Percentiles rank a stretch among this genome's conserved stretches.
phyloP scores from a whole-genome alignment of 1,140 invertebrate species.

The Camponotus vicinus region DNA sequence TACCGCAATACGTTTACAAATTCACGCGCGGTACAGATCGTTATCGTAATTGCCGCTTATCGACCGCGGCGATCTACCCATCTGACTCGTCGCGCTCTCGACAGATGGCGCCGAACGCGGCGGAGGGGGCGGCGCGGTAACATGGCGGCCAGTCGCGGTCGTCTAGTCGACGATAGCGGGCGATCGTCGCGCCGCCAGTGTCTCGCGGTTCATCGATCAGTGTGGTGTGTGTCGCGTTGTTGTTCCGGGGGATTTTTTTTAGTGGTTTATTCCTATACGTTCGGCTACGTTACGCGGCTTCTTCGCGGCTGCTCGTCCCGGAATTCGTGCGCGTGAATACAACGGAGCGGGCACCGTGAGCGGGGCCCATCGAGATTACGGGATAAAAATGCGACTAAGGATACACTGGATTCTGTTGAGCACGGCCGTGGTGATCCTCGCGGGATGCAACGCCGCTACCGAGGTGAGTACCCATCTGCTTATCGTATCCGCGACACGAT shows the following conservation, averaged over 20 bases:
- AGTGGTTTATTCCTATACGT: conserved; percentile 72
- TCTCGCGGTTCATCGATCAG: conserved; percentile 82
- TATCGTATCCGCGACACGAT: conserved; percentile 2
- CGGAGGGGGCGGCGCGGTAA: conserved; percentile 8
- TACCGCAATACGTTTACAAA: too few species aligned
- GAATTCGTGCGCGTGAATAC: conserved; percentile 59
- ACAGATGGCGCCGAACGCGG: not conserved
- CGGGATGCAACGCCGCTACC: conserved; percentile 77
- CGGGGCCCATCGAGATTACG: conserved; percentile 58
- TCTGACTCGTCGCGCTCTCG: not conserved
- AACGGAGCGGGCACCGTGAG: conserved; percentile 54
- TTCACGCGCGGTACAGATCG: too few species aligned
- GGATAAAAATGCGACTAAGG: conserved; percentile 80
- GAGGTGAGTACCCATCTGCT: conserved; percentile 74
- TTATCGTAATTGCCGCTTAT: not conserved
- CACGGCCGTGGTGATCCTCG: conserved; percentile 73
- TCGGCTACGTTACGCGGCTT: conserved; percentile 23
- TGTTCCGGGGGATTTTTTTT: conserved; percentile 79
- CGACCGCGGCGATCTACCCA: not conserved
- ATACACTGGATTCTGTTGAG: conserved; percentile 80
- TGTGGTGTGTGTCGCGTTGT: conserved; percentile 82
- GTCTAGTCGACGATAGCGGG: conserved; percentile 56
- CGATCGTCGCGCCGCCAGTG: conserved; percentile 81
- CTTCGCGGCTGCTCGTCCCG: not conserved
- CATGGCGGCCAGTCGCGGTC: conserved; percentile 58